phyloP scores from a whole-genome alignment of 2,888 invertebrate species.

The Caenorhabditis becei region DNA sequence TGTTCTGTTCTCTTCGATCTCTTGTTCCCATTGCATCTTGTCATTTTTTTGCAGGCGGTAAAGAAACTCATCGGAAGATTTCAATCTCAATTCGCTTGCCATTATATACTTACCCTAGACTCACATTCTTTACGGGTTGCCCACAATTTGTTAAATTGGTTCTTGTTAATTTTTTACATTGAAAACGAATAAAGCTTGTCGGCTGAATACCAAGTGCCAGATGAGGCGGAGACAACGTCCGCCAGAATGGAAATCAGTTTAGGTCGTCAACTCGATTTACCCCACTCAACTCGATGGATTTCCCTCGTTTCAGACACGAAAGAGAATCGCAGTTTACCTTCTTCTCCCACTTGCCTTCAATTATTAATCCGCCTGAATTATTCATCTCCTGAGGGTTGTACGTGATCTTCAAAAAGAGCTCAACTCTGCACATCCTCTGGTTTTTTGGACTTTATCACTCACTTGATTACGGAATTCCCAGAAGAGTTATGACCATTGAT shows the following conservation, averaged over 20 bases:
- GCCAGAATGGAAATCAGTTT: conserved; percentile 13
- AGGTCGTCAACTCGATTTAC: not conserved
- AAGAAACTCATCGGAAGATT: conserved; percentile 21
- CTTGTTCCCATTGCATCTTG: conserved; percentile 18
- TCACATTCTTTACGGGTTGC: conserved; percentile 27
- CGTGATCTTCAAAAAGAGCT: conserved; percentile 33
- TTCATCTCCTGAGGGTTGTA: conserved; percentile 17
- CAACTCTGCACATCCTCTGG: not conserved
- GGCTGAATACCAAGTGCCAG: not conserved
- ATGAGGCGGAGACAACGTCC: not conserved
- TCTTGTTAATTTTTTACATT: conserved; percentile 10
- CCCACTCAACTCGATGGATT: not conserved
- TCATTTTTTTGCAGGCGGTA: conserved; percentile 55
- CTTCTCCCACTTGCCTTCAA: conserved; percentile 9
- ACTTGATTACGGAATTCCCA: not conserved
- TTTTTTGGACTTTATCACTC: not conserved
- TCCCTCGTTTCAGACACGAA: not conserved
- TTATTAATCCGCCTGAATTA: conserved; percentile 42
- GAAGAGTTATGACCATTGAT: not conserved
- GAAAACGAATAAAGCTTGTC: conserved; percentile 1
- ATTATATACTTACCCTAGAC: not conserved
- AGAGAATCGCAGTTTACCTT: conserved; percentile 12
- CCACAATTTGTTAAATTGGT: not conserved
- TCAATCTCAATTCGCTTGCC: conserved; percentile 42
- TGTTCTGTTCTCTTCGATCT: conserved; percentile 26